phyloP scores from a whole-genome alignment of 2,888 invertebrate genomes.

The Pammene aurita region DNA sequence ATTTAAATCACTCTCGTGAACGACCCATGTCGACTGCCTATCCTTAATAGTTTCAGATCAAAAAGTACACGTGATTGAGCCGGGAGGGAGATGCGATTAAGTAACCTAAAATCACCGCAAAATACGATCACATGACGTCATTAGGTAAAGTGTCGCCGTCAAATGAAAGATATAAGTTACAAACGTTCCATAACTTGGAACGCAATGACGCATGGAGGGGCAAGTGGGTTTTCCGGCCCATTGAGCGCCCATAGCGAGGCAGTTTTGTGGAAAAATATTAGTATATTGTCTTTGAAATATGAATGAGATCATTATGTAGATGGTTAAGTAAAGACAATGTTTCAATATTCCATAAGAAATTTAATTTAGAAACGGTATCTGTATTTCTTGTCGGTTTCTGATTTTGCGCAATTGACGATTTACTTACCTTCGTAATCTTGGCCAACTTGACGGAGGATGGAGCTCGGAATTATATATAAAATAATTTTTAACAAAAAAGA shows the following conservation, averaged over 20 bases:
- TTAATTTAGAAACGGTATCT: not conserved
- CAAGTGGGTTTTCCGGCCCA: constrained; percentile 7
- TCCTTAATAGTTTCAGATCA: no score
- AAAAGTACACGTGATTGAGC: no score
- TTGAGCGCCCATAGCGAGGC: not conserved
- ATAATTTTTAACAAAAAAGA: no score
- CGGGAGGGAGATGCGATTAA: no score
- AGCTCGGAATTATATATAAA: no score
- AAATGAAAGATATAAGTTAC: not conserved
- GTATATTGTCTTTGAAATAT: constrained; percentile 8
- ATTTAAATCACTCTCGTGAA: no score
- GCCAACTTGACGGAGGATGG: no score
- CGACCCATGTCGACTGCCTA: no score
- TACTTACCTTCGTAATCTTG: no score
- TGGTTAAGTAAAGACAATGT: not conserved
- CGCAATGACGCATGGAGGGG: constrained; percentile 10
- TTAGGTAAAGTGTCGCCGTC: not conserved
- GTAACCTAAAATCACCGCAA: no score
- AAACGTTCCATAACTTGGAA: not conserved
- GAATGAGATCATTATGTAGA: not conserved
- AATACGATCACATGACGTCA: not conserved
- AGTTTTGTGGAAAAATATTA: constrained; percentile 11
- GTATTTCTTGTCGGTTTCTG: not conserved
- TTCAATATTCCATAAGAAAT: not conserved
- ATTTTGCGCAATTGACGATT: no score